Evolutionary conservation across 1,140 invertebrate genomes (phyloP).

Genomic region (Leptestheria dahalacensis): DNA sequence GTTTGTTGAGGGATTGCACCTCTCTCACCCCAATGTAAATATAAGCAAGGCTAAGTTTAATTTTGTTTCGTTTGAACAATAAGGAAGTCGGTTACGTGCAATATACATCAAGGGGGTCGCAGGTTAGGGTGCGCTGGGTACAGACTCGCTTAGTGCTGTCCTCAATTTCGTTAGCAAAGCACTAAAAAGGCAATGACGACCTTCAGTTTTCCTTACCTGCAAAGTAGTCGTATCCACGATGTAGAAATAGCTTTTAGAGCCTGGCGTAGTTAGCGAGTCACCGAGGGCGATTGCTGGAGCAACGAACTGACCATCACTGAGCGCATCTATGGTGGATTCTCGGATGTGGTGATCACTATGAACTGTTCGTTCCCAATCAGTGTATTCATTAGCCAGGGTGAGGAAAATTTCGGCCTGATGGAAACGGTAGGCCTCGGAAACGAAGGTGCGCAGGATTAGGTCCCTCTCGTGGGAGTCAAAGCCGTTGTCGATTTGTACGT

Average conservation of each 20-base stretch:
- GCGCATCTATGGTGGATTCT: slow-evolving; percentile 76
- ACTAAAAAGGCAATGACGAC: too few relatives aligned
- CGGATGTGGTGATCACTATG: slow-evolving; percentile 81
- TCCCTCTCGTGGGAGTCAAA: slow-evolving; percentile 79
- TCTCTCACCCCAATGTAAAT: too few relatives aligned
- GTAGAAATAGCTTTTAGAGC: slow-evolving; percentile 61
- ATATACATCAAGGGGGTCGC: too few relatives aligned
- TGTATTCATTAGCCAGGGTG: slow-evolving; percentile 92
- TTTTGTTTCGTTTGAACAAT: too few relatives aligned
- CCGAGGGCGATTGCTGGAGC: slow-evolving; percentile 69
- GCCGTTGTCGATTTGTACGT: slow-evolving; percentile 58
- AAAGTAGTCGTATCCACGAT: slow-evolving; percentile 51
- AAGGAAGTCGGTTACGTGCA: too few relatives aligned
- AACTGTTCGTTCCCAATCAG: slow-evolving; percentile 85
- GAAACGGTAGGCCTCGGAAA: slow-evolving; percentile 77
- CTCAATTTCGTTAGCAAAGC: too few relatives aligned
- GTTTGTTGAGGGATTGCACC: too few relatives aligned
- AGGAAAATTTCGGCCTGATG: slow-evolving; percentile 94
- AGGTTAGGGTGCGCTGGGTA: too few relatives aligned
- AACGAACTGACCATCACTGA: slow-evolving; percentile 83
- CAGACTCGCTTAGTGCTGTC: too few relatives aligned
- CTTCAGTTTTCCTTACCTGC: neutral
- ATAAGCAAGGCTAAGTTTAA: too few relatives aligned
- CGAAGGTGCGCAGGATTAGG: slow-evolving; percentile 81
- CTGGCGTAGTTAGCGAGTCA: slow-evolving; percentile 48